Evolutionary conservation across 1,140 invertebrate species (phyloP), one percentile per base, ranked within the genome.

Genomic region (Panagrolaimus sp.): DNA sequence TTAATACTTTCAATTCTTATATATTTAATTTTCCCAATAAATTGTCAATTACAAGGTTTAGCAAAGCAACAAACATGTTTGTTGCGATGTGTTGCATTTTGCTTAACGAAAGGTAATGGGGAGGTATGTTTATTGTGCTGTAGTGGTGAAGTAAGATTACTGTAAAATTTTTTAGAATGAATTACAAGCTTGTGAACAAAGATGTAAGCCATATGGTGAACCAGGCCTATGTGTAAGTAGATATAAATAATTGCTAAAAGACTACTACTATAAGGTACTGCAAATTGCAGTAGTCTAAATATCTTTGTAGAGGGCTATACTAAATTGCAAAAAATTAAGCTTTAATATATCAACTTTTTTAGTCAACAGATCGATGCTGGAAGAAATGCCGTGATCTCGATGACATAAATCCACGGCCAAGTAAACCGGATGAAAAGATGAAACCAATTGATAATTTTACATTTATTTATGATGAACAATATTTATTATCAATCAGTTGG

Each of bases 361-460:
- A 72, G 70, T 16, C 43, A 16, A 57, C 69, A 25, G n/a, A 43
- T 13, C 51, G 44, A 27, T 75, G 74, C 31, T 75, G 74, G 74
- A 42, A 45, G 4, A 65, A 51, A 20, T 75, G 74, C 57, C 74
- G 78, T n/a, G 71, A 75, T 66, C 47, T 75, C 43, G 25, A 9
- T 63, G 46, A 23, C 57, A 47, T 16, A 57, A 42, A 66, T 27
- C 68, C 9, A 43, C 47, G 44, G 57, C 38, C 4, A 65, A 74
- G 38, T 62, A 74, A 5, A 57, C 51, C 44, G 70, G 27, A 43
- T 16, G 8, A 16, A 31, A 31, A 63, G 9, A 31, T 16, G 38
- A 8, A 31, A 38, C 31, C 62, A 11, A 63, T 20, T 9, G 38
- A 63, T 38, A 42, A 31, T 31, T 42, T 42, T 63, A 42, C 62